Evolutionary conservation across 2,888 invertebrate species (phyloP).

Genomic region (Lampropteryx suffumata): DNA sequence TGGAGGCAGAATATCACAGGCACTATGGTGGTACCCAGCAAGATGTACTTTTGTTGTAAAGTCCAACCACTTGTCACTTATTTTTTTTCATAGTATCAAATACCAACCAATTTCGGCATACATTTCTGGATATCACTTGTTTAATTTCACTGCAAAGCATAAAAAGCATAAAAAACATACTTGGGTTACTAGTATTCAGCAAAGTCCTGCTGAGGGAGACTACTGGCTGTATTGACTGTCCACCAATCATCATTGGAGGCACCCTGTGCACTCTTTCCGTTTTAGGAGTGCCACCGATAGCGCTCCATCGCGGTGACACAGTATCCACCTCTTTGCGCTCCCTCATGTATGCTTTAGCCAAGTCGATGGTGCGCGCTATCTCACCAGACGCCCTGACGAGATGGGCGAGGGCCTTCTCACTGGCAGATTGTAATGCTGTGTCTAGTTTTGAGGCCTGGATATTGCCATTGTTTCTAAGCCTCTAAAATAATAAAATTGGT

Average conservation of each 20-base stretch:
- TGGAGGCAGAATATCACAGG: too few relatives aligned
- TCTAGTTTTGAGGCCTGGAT: slow-evolving; percentile 57
- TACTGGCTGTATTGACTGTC: slow-evolving; percentile 70
- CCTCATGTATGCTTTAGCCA: slow-evolving; percentile 57
- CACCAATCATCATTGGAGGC: slow-evolving; percentile 66
- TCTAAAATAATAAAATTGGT: slow-evolving; percentile 42
- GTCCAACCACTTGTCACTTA: too few relatives aligned
- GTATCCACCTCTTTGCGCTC: slow-evolving; percentile 51
- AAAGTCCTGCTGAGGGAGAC: slow-evolving; percentile 64
- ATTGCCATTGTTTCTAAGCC: slow-evolving; percentile 56
- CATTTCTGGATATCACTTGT: too few relatives aligned
- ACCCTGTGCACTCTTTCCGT: slow-evolving; percentile 63
- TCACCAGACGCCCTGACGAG: slow-evolving; percentile 66
- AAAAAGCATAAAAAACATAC: too few relatives aligned
- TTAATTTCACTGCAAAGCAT: too few relatives aligned
- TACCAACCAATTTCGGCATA: too few relatives aligned
- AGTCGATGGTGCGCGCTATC: slow-evolving; percentile 57
- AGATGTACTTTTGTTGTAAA: too few relatives aligned
- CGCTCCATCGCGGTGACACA: slow-evolving; percentile 60
- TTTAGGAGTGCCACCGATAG: slow-evolving; percentile 53
- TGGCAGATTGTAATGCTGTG: slow-evolving; percentile 55
- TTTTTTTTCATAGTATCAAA: too few relatives aligned
- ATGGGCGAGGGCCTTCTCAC: slow-evolving; percentile 60
- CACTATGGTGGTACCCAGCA: too few relatives aligned
- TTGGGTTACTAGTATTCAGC: slow-evolving; percentile 50